These are phyloP conservation scores for Anthophora plumipes DNA, from an alignment of 2,888 invertebrate species.

Conservation along the genomic window DNA sequence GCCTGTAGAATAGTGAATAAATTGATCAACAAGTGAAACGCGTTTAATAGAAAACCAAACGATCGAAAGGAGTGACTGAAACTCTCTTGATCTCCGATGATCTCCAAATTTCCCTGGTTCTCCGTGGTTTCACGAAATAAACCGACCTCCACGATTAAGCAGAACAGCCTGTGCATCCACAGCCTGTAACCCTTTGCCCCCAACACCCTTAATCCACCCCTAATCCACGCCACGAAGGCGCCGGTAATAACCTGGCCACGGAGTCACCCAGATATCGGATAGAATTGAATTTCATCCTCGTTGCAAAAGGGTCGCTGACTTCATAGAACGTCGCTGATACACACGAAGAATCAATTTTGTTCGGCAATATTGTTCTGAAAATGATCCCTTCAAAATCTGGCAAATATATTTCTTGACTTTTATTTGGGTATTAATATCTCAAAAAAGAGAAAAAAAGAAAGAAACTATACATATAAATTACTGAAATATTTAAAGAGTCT, in stretches of 20 bases:
- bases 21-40: too few species aligned
- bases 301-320: slow-evolving; percentile 8
- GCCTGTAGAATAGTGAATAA: too few species aligned
- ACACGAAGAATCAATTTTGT: neutral
- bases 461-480: too few species aligned
- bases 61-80: neutral
- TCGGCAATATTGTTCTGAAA: too few species aligned
- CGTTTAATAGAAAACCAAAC: neutral
- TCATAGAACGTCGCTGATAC: slow-evolving; percentile 24
- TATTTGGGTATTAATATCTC: too few species aligned
- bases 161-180: neutral
- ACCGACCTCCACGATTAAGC: slow-evolving; percentile 4
- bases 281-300: slow-evolving; percentile 62
- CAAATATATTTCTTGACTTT: too few species aligned
- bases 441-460: too few species aligned
- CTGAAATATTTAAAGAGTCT: too few species aligned
- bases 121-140: slow-evolving; percentile 1
- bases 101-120: neutral
- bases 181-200: slow-evolving; percentile 5
- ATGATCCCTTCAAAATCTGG: too few species aligned
- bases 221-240: slow-evolving; percentile 46
- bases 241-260: slow-evolving; percentile 49
- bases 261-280: slow-evolving; percentile 38
- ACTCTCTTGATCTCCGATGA: neutral
- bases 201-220: slow-evolving; percentile 51